Percentiles rank a stretch among this genome's conserved stretches.
phyloP scores from a whole-genome alignment of 2,797 vertebrate genomes.

The Gymnoscopelus microlampas region DNA sequence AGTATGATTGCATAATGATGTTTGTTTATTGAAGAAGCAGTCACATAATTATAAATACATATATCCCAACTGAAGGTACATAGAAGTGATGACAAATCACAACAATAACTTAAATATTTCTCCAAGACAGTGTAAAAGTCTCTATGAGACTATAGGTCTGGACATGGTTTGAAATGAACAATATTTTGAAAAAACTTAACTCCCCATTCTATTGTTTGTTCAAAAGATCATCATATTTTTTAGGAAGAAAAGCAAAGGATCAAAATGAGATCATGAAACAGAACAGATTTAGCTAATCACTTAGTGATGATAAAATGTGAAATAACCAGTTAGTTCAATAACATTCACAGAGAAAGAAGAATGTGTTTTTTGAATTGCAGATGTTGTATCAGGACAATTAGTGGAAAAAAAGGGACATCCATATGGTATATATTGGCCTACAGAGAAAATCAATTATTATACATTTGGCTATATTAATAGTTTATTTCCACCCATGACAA shows the following conservation, averaged over 20 bases:
- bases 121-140: conserved; percentile 33
- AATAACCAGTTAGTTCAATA: neutral
- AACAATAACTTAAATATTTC: conserved; percentile 45
- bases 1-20: neutral
- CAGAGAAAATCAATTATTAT: too few relatives aligned
- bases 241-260: too few relatives aligned
- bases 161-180: neutral
- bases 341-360: neutral
- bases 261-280: too few relatives aligned
- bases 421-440: too few relatives aligned
- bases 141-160: neutral
- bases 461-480: too few relatives aligned
- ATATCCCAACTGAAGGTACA: neutral
- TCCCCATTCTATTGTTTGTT: too few relatives aligned
- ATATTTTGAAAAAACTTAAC: neutral
- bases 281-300: neutral
- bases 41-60: neutral
- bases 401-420: too few relatives aligned
- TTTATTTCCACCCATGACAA: too few relatives aligned
- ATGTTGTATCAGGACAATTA: too few relatives aligned
- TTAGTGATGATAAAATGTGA: neutral
- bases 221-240: too few relatives aligned
- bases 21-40: neutral
- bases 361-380: too few relatives aligned
- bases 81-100: conserved; percentile 43